Evolutionary conservation across 2,113 vertebrate species (phyloP).

Genomic region (Eudorcas thomsonii): DNA sequence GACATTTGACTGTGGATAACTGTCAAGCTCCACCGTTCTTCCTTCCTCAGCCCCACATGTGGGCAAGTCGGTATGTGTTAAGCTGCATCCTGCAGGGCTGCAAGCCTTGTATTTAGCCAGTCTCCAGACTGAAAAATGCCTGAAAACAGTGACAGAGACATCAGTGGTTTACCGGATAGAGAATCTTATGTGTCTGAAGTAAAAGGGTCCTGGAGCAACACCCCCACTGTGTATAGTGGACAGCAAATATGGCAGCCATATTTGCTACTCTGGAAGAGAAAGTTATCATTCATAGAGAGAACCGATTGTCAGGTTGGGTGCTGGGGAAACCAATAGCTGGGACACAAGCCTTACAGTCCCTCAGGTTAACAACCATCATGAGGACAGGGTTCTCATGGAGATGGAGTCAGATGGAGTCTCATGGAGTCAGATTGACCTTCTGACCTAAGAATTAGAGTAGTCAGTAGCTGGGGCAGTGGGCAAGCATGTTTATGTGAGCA

Average conservation of each 20-base stretch:
- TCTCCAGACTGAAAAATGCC: neutral
- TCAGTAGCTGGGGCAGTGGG: neutral
- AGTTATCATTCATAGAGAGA: neutral
- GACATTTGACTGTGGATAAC: neutral
- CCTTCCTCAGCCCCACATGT: neutral
- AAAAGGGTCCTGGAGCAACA: neutral
- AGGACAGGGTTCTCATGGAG: neutral
- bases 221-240: fast-evolving
- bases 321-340: neutral
- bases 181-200: neutral
- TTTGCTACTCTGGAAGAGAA: neutral
- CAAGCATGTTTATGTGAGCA: neutral
- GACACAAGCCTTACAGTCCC: neutral
- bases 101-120: neutral
- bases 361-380: neutral
- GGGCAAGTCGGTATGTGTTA: neutral
- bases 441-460: neutral
- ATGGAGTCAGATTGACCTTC: neutral
- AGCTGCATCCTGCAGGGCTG: neutral
- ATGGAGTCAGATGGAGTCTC: too few species aligned
- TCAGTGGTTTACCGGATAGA: neutral
- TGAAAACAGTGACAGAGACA: neutral
- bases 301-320: too few species aligned
- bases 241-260: neutral
- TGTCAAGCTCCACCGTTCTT: neutral